Evolutionary conservation across 2,888 invertebrate species (phyloP), one percentile per base, ranked within the genome.

Genomic region (Coremacera marginata): DNA sequence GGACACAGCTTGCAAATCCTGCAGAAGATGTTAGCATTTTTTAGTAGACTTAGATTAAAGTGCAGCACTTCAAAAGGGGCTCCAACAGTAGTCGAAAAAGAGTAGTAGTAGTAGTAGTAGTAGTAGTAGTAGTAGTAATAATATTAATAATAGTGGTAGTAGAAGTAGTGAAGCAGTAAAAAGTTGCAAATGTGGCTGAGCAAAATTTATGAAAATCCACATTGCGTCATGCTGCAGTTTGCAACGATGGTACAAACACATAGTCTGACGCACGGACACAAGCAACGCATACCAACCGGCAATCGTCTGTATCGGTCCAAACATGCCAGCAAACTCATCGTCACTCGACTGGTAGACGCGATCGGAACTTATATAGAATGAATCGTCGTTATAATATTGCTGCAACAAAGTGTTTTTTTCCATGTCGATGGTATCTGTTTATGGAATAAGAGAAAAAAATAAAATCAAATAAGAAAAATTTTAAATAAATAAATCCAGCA

Each of bases 281-380:
- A 34, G 11, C 37, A n/a, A 34, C 16, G 14, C 31, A 75, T 83
- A 88, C 89, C 80, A 85, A 89, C 89, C 89, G 80, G 89, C 89
- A 75, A 89, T 87, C 71, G 86, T 88, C 83, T 89, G 88, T 68
- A 89, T 84, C 71, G 89, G 89, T 78, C 89, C 89, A 83, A 87
- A 89, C 85, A 89, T 86, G 79, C 88, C 88, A 19, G 89, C 88
- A 70, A 89, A 89, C 76, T 89, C 89, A 79, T 89, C 89, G 72
- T 88, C 88, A 65, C 84, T 86, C 70, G 88, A 86, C 80, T 89
- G 89, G 81, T 89, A 89, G 22, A 89, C 85, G 51, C 89, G 88
- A 84, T 89, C 88, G 60, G 89, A 85, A 74, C 87, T 85, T 77
- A 89, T 88, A 80, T 89, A 87, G 81, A 89, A 89, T 77, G 89